phyloP scores from a whole-genome alignment of 1,140 invertebrate species.

The Drosophila novamexicana region DNA sequence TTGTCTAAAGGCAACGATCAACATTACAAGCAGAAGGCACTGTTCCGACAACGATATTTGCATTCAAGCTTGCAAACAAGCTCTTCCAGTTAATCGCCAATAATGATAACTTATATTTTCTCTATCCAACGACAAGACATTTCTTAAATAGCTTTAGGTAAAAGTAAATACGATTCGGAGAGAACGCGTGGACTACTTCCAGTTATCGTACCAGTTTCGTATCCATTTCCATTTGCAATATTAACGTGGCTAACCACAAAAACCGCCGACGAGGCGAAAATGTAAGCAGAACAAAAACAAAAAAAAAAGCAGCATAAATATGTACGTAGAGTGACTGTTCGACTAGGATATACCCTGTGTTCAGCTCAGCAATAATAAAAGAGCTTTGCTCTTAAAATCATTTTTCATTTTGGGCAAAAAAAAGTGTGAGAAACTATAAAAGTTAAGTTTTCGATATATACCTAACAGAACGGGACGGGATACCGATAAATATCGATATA shows the following conservation, averaged over 20 bases:
- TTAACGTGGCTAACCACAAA: conserved; percentile 12
- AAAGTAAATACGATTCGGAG: not conserved
- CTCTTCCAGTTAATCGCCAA: not conserved
- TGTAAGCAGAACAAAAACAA: not conserved
- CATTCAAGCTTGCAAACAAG: too few relatives aligned
- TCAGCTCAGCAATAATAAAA: too few relatives aligned
- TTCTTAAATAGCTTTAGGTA: not conserved
- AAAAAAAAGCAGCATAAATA: not conserved
- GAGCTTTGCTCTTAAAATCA: too few relatives aligned
- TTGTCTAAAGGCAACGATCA: too few relatives aligned
- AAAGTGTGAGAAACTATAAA: too few relatives aligned
- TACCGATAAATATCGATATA: too few relatives aligned
- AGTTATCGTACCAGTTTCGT: not conserved
- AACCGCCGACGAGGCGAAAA: conserved; percentile 12
- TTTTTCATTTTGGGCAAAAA: too few relatives aligned
- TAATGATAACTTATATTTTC: not conserved
- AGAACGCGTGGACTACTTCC: conserved; percentile 11
- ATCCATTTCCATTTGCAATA: conserved; percentile 10
- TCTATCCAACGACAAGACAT: not conserved
- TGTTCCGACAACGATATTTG: too few relatives aligned
- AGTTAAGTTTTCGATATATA: too few relatives aligned
- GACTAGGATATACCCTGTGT: not conserved
- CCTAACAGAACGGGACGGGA: too few relatives aligned
- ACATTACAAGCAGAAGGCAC: too few relatives aligned
- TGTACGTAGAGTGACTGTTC: not conserved